phyloP scores from a whole-genome alignment of 2,797 vertebrate genomes.

The Liasis olivaceus region DNA sequence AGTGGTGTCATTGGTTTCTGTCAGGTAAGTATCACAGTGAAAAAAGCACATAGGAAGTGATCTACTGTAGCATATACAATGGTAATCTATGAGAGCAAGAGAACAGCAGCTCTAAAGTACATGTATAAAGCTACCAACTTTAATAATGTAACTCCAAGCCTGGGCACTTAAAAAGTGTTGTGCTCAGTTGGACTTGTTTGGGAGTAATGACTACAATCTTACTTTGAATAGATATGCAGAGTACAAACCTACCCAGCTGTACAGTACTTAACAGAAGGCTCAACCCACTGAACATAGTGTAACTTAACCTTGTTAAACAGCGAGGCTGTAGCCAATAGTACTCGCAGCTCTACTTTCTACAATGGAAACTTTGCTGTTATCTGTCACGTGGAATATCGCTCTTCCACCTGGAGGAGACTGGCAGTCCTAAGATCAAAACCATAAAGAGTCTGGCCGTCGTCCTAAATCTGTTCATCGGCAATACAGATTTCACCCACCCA shows the following conservation, averaged over 20 bases:
- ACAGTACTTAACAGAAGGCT: not conserved
- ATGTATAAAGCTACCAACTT: not conserved
- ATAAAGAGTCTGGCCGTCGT: not conserved
- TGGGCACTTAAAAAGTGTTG: not conserved
- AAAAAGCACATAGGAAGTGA: not conserved
- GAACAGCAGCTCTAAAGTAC: not conserved
- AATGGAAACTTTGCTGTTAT: not conserved
- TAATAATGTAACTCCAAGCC: not conserved
- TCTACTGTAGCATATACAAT: not conserved
- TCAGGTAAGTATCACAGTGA: not conserved
- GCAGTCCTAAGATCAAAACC: not conserved
- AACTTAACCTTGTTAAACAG: not conserved
- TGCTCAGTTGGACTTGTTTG: not conserved
- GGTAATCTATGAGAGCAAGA: not conserved
- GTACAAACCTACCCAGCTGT: not conserved
- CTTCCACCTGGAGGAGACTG: not conserved
- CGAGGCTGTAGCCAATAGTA: not conserved
- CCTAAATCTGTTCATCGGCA: not conserved
- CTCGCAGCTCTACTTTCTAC: not conserved
- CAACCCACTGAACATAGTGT: not conserved
- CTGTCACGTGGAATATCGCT: not conserved
- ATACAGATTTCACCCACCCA: not conserved
- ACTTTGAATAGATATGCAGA: not conserved
- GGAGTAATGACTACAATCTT: not conserved
- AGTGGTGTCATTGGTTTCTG: too few species aligned